A percentile compares a stretch with the other conserved stretches of the same genome.
phyloP scores from a whole-genome alignment of 2,797 vertebrate species.

The Syndactyla subalaris region DNA sequence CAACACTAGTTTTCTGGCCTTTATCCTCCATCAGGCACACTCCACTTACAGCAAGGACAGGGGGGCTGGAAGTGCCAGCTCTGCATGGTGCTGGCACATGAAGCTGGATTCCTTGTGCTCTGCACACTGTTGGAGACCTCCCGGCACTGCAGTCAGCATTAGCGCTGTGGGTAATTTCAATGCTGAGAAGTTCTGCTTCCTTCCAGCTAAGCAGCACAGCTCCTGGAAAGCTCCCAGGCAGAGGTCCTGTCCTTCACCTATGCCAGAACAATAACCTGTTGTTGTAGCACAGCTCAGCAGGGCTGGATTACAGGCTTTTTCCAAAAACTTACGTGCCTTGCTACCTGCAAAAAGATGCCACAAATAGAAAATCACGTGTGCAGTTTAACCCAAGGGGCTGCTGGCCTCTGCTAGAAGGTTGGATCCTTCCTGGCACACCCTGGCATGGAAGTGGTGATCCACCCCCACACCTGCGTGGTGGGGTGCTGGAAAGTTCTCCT shows the following conservation, averaged over 20 bases:
- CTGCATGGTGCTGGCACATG: not conserved
- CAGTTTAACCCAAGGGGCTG: not conserved
- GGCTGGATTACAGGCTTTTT: not conserved
- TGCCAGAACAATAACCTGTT: not conserved
- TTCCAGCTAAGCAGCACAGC: not conserved
- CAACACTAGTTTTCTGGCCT: not conserved
- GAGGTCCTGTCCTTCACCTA: not conserved
- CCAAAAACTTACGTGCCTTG: not conserved
- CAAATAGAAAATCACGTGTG: not conserved
- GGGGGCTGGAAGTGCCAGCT: not conserved
- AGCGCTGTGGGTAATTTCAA: not conserved
- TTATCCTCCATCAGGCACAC: not conserved
- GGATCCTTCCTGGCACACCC: not conserved
- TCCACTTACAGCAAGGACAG: not conserved
- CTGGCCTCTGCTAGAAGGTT: not conserved
- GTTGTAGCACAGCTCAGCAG: not conserved
- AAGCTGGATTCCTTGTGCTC: not conserved
- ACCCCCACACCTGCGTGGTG: not conserved
- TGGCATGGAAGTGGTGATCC: not conserved
- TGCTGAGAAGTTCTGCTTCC: not conserved
- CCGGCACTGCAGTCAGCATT: not conserved
- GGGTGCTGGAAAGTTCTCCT: not conserved
- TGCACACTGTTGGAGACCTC: not conserved
- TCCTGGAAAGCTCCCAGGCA: not conserved
- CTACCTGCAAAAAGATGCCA: not conserved